Evolutionary conservation across 2,113 vertebrate species (phyloP), one percentile per base, ranked within the genome.

Genomic region (Phalacrocorax brasilianus): DNA sequence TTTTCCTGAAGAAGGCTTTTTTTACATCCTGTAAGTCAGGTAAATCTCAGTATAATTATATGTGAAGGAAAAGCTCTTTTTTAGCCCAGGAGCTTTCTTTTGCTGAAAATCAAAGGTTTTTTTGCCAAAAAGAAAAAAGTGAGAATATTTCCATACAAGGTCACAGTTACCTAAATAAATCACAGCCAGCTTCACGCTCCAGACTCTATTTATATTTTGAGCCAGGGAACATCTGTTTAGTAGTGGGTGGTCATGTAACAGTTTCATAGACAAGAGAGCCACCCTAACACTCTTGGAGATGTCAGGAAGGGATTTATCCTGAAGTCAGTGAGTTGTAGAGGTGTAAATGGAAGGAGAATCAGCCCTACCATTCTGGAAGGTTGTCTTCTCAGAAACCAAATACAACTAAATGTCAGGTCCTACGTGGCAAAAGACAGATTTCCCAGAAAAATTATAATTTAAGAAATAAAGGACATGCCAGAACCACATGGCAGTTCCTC

Each of bases 81-180:
- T 13, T 89, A 82, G 18, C 47, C 27, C 21, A 44, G 15, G 16
- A 71, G 21, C 30, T 88, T 77, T 83, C 44, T 66, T 63, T 83
- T 78, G n/a, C 52, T 93, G 45, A 89, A 93, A 97, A 95, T 92
- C 80, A 92, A 96, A 92, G 40, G 0, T 0, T 1, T 80, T 95
- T 85, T 45, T 92, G 11, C 33, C 56, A 78, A 85, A 92, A 92
- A 67, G 17, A 93, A 95, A 94, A 70, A 94, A 85, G 66, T 76
- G 67, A 96, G 62, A 95, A 68, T 91, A 89, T 95, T 85, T 93
- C 93, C 50, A 79, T 91, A 79, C 91, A 96, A 95, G 95, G 95
- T 97, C 96, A 94, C 81, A 62, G 71, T 94, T 97, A 96, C 96
- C 95, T 96, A 96, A 95, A 95, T 97, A 96, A 97, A 97, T 97